Evolutionary conservation across 2,113 vertebrate species (phyloP).

Genomic region (Clarias magur): DNA sequence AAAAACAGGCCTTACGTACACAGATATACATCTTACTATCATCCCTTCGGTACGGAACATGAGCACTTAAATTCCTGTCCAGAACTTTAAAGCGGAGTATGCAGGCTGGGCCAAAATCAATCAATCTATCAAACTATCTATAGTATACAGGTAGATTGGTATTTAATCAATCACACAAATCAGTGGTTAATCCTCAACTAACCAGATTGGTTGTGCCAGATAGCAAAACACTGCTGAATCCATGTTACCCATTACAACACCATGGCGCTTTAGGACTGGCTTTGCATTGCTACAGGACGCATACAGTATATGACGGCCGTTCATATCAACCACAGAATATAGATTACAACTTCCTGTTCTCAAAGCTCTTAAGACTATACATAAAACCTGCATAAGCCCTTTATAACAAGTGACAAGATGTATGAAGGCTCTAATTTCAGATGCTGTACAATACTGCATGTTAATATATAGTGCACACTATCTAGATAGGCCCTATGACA

Average conservation of each 20-base stretch:
- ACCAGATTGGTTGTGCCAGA: not conserved
- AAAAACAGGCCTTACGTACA: slow-evolving; percentile 50
- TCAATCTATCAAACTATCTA: not conserved
- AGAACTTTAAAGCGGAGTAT: not conserved
- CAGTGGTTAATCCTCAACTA: not conserved
- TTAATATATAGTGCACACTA: too few relatives aligned
- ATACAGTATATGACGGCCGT: not conserved
- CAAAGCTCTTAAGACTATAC: not conserved
- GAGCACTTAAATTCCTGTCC: not conserved
- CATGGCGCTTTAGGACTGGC: not conserved
- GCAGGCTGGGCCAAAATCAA: not conserved
- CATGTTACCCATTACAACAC: not conserved
- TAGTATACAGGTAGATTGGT: not conserved
- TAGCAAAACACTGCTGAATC: not conserved
- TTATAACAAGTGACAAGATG: not conserved
- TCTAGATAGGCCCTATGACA: not conserved
- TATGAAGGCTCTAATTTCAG: too few relatives aligned
- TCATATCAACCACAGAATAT: not conserved
- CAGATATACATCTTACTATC: slow-evolving; percentile 48
- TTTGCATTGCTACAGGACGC: not conserved
- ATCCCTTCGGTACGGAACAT: not conserved
- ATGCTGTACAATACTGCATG: not conserved
- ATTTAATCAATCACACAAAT: not conserved
- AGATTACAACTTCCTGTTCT: not conserved
- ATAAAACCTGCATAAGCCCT: not conserved